Evolutionary conservation across 2,888 invertebrate species (phyloP), one percentile per base, ranked within the genome.

Genomic region (Aleiodes alternator): DNA sequence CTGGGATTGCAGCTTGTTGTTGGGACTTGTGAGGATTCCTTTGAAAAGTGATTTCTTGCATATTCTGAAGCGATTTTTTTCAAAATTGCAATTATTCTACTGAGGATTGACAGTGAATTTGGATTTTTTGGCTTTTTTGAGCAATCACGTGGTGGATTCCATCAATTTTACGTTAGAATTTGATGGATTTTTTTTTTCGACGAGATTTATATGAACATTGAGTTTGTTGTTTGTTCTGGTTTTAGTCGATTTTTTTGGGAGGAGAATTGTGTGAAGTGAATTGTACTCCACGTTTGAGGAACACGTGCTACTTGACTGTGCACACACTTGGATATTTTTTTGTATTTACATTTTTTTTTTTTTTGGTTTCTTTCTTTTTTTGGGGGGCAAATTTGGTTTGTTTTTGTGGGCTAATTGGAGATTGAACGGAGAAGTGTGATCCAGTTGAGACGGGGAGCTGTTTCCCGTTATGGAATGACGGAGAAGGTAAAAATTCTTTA

Each of bases 401-500:
- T 16, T 23, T 16, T 66, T 23, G 23, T 23, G 23, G 11, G 9
- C 6, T 57, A 34, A 29, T 57, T 23, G 14, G 14, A n/a, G 23
- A 50, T 29, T 23, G 23, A 23, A 23, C 23, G 11, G 12, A 23
- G 29, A 68, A 50, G 29, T 50, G 16, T 68, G 34, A 68, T 68
- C 31, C 70, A n/a, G 59, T 69, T 76, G 69, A 74, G 73, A 68
- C 73, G 5, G 76, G 73, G 55, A 56, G 73, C 71, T 71, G 72
- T 66, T 70, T 75, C 76, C 61, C 73, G 69, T 82, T 84, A 84
- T 87, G 88, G 88, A 87, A 89, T 88, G 89, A 87, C 87, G 84
- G 82, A 85, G 82, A 87, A 88, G 89, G 89, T 89, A 68, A 68
- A 31, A 34, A 34, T 34, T 68, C n/a, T 68, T 68, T n/a, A 34